Evolutionary conservation across 2,888 invertebrate species (phyloP).

Genomic region (Microctonus aethiopoides): DNA sequence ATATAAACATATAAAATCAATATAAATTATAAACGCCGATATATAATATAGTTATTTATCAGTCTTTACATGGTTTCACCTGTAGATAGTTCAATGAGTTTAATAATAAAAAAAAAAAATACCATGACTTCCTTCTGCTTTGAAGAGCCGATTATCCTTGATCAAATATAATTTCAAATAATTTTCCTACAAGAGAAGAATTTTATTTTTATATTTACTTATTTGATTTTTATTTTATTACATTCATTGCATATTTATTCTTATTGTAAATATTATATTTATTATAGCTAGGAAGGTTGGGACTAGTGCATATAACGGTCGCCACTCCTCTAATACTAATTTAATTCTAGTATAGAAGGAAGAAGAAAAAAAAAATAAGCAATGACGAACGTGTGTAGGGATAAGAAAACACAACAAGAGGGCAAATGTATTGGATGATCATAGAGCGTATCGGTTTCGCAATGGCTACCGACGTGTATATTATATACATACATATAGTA

Average conservation of each 20-base stretch:
- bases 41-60: slow-evolving; percentile 8
- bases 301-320: neutral
- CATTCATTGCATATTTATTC: neutral
- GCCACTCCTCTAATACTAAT: neutral
- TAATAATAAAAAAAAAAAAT: neutral
- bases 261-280: neutral
- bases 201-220: neutral
- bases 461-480: slow-evolving; percentile 36
- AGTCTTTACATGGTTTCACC: neutral
- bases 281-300: neutral
- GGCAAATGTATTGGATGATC: slow-evolving; percentile 25
- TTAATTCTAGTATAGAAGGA: neutral
- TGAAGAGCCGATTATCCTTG: neutral
- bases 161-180: neutral
- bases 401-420: neutral
- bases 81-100: neutral
- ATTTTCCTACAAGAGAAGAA: neutral
- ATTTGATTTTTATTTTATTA: neutral
- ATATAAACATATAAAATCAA: slow-evolving; percentile 11
- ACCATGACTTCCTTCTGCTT: neutral
- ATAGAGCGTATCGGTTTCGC: slow-evolving; percentile 38
- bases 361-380: slow-evolving; percentile 10
- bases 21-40: neutral
- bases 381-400: slow-evolving; percentile 18
- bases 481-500: no score